phyloP scores from a whole-genome alignment of 2,888 invertebrate species.

The Capitulum mitella region DNA sequence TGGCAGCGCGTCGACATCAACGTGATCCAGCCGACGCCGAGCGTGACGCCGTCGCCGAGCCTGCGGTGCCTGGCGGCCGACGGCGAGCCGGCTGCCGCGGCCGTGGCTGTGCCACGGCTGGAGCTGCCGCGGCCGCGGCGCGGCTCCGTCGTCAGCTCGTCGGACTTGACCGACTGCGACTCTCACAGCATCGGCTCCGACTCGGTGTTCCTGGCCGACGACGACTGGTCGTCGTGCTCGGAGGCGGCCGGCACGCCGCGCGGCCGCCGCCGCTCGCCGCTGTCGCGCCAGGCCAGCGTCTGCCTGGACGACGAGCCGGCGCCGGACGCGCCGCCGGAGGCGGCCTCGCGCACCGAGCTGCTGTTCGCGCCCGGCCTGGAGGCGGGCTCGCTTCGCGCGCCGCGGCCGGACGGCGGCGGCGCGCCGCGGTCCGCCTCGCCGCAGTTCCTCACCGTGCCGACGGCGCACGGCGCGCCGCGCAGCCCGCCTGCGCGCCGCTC shows the following conservation, averaged over 20 bases:
- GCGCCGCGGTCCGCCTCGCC: not conserved
- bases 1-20: slow-evolving; percentile 57
- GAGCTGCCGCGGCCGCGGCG: slow-evolving; percentile 30
- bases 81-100: slow-evolving; percentile 40
- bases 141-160: slow-evolving; percentile 26
- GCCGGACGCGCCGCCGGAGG: not conserved
- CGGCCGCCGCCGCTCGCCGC: slow-evolving; percentile 13
- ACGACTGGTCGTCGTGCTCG: slow-evolving; percentile 46
- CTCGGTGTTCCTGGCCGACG: slow-evolving; percentile 72
- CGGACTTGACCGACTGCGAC: slow-evolving; percentile 57
- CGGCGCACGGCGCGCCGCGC: not conserved
- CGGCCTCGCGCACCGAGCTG: not conserved
- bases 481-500: slow-evolving; percentile 11
- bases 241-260: not conserved
- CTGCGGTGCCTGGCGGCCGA: slow-evolving; percentile 43
- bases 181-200: slow-evolving; percentile 59
- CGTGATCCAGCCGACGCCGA: slow-evolving; percentile 72
- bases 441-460: slow-evolving; percentile 16
- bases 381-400: not conserved
- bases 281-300: slow-evolving; percentile 13
- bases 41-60: slow-evolving; percentile 64
- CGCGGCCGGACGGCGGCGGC: not conserved
- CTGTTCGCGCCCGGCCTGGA: not conserved
- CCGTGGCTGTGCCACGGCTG: slow-evolving; percentile 64
- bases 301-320: slow-evolving; percentile 1